Conservation (phyloP, 2,113 vertebrate species). For the Vidua macroura region DNA sequence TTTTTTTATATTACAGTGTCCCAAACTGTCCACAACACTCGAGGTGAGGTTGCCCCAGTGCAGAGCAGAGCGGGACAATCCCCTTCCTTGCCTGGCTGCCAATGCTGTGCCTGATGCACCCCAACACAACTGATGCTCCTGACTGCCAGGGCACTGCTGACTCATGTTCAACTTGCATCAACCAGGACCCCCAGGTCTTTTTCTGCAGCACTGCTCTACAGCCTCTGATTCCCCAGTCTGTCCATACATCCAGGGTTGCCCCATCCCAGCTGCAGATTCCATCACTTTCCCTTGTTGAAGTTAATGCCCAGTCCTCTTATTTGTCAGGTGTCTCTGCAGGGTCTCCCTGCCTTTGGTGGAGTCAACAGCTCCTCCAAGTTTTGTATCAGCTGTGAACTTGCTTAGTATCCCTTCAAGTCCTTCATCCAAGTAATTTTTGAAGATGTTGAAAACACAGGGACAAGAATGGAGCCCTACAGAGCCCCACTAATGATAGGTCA, state of each 20-base stretch:
- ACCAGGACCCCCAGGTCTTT: background rate
- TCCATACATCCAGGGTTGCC: background rate
- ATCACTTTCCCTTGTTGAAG: background rate
- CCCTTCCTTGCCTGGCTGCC: fast-evolving
- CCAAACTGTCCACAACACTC: fast-evolving
- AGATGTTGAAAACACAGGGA: background rate
- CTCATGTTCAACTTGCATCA: background rate
- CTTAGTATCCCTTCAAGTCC: background rate
- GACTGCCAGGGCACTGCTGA: background rate
- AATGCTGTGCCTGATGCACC: background rate
- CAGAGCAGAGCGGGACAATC: background rate
- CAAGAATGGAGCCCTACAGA: background rate
- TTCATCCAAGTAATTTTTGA: background rate
- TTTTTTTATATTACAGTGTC: background rate
- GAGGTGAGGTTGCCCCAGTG: background rate
- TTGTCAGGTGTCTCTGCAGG: background rate
- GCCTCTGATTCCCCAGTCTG: background rate
- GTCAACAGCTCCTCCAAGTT: background rate
- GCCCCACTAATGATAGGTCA: background rate
- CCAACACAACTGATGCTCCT: fast-evolving
- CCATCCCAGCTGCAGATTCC: background rate
- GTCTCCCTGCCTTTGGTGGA: background rate
- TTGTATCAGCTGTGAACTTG: too few species aligned
- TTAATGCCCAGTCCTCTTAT: background rate
- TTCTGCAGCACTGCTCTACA: background rate